Evolutionary conservation across 2,113 vertebrate genomes (phyloP).

Genomic region (Plotosus lineatus): DNA sequence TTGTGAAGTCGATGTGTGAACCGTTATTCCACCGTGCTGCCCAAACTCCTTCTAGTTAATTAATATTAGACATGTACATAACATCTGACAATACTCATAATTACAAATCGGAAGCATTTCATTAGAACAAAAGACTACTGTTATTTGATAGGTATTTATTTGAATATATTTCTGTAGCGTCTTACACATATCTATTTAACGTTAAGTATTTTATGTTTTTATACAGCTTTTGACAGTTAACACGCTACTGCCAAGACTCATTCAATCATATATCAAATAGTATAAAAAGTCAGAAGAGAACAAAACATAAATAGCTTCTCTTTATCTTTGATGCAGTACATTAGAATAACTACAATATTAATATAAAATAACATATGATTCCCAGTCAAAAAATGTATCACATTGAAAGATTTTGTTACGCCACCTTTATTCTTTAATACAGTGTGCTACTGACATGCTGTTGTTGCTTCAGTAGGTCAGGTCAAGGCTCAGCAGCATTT

Average conservation of each 20-base stretch:
- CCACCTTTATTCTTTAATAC: too few relatives aligned
- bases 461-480: too few relatives aligned
- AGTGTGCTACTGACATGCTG: too few relatives aligned
- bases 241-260: not conserved
- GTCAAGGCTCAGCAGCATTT: too few relatives aligned
- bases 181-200: too few relatives aligned
- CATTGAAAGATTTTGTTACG: too few relatives aligned
- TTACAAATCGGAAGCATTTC: not conserved
- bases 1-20: too few relatives aligned
- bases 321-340: not conserved
- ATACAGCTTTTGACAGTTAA: not conserved
- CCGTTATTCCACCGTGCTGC: too few relatives aligned
- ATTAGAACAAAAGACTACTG: not conserved
- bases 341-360: conserved; percentile 1
- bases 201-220: too few relatives aligned
- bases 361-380: too few relatives aligned
- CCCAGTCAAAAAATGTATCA: too few relatives aligned
- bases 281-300: not conserved
- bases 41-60: not conserved
- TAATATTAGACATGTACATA: not conserved
- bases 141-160: conserved; percentile 16
- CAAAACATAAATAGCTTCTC: not conserved
- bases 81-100: not conserved
- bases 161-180: too few relatives aligned
- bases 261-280: not conserved